A percentile compares a stretch with the other conserved stretches of the same genome.
phyloP scores from a whole-genome alignment of 2,113 vertebrate species.

The Pagrus major region DNA sequence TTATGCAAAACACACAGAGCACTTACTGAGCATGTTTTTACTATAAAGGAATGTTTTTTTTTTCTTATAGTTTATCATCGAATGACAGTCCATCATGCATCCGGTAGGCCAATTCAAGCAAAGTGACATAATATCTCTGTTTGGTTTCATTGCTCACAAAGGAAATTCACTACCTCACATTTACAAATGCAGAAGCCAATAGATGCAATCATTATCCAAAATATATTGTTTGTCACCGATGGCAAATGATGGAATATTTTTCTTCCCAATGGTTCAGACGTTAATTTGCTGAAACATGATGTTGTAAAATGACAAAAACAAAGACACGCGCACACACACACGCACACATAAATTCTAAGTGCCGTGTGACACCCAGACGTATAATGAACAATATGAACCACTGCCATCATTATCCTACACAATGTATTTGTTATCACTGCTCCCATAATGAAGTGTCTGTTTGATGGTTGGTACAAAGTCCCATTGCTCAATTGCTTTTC shows the following conservation, averaged over 20 bases:
- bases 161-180: slow-evolving; percentile 78
- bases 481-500: slow-evolving; percentile 81
- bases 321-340: slow-evolving; percentile 50
- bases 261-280: slow-evolving; percentile 74
- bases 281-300: slow-evolving; percentile 82
- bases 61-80: slow-evolving; percentile 34
- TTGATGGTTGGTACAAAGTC: slow-evolving; percentile 80
- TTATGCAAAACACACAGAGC: slow-evolving; percentile 16
- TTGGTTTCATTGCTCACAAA: slow-evolving; percentile 72
- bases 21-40: slow-evolving; percentile 34
- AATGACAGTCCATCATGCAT: slow-evolving; percentile 53
- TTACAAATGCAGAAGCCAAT: slow-evolving; percentile 76
- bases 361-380: slow-evolving; percentile 73
- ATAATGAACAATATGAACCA: slow-evolving; percentile 82
- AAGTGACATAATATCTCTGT: slow-evolving; percentile 73
- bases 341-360: slow-evolving; percentile 62
- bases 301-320: slow-evolving; percentile 81
- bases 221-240: slow-evolving; percentile 80
- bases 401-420: slow-evolving; percentile 81
- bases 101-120: slow-evolving; percentile 58
- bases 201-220: slow-evolving; percentile 77
- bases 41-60: slow-evolving; percentile 16
- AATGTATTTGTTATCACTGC: slow-evolving; percentile 81
- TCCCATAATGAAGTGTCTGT: slow-evolving; percentile 82
- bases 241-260: slow-evolving; percentile 78